Base-by-base conservation (phyloP, 2,797 vertebrate species). In the Erpetoichthys calabaricus region DNA sequence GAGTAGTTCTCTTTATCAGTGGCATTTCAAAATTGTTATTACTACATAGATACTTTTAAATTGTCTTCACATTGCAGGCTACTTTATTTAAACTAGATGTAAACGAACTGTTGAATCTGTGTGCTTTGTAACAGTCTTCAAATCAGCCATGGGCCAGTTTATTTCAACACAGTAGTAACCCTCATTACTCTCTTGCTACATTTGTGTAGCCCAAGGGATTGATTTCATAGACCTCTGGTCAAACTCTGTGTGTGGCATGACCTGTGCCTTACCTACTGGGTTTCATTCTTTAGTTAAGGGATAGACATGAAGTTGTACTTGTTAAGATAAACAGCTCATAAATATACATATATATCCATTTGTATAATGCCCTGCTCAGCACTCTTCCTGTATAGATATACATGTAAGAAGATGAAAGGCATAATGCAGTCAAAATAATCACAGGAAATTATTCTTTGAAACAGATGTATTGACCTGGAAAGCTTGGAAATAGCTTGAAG, bases 301-400 rank as follows among this genome's bases (percentile, higher is more conserved):
- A 66, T 70, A 65, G 73, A 72, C 72, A 62, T 73, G 72, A 74
- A 75, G 47, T 42, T 10, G 59, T 45, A 73, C 74, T 71, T 67
- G 79, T 73, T 80, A 78, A 76, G 75, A 81, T 83, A 82, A 82
- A 83, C 78, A 81, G 70, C 68, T 79, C 64, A 75, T 80, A 84
- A 82, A 84, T 77, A 81, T 71, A 73, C 70, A 68, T 68, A 60
- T 56, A 46, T 47, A 53, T 56, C 45, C n/a, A 58, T 71, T 63
- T 71, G 75, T 80, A 79, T 74, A 78, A 75, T 68, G 54, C 53
- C 57, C 10, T 51, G 47, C 43, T 55, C 53, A 54, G 45, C 42
- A 44, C 56, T 63, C 47, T 45, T 60, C 59, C 56, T 60, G 53
- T 53, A 47, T 45, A 52, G 56, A 47, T 60, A 63, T 49, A 60